Conservation (phyloP, 1,140 invertebrate genomes). For the Drosophila kohkoa region DNA sequence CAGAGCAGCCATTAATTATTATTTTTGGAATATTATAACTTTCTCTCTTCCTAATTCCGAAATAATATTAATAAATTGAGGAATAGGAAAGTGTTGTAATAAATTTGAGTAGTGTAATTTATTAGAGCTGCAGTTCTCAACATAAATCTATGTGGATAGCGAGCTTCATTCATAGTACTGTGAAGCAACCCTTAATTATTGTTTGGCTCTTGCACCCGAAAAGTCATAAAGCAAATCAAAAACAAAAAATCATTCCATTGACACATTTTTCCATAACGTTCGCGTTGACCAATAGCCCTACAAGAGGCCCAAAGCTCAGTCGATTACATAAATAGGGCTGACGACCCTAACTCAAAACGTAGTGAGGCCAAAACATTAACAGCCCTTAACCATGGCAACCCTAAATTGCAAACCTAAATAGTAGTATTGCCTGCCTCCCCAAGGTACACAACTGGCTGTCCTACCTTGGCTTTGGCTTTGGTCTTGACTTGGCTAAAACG, state of each 20-base stretch:
- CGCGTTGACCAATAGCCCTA: slow-evolving; percentile 60
- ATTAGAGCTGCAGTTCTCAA: too few species aligned
- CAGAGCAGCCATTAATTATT: too few species aligned
- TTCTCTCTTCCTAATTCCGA: too few species aligned
- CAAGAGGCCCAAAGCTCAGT: slow-evolving; percentile 8
- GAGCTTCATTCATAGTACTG: not conserved
- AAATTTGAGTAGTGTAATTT: too few species aligned
- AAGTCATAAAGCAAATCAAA: slow-evolving; percentile 39
- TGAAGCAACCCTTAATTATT: not conserved
- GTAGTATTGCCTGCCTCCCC: not conserved
- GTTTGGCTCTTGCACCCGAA: not conserved
- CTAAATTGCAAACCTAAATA: slow-evolving; percentile 9
- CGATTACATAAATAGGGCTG: slow-evolving; percentile 75
- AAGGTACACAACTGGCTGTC: slow-evolving; percentile 5
- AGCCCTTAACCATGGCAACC: slow-evolving; percentile 56
- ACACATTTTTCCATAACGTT: slow-evolving; percentile 59
- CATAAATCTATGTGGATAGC: not conserved
- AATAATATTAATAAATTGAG: too few species aligned
- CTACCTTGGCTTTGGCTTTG: slow-evolving; percentile 71
- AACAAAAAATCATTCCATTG: slow-evolving; percentile 60
- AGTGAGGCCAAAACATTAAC: slow-evolving; percentile 56
- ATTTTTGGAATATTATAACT: too few species aligned
- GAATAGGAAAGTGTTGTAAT: too few species aligned
- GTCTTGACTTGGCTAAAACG: slow-evolving; percentile 55
- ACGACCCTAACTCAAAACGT: slow-evolving; percentile 73